phyloP scores from a whole-genome alignment of 2,797 vertebrate species.

The Meriones psammophilus region DNA sequence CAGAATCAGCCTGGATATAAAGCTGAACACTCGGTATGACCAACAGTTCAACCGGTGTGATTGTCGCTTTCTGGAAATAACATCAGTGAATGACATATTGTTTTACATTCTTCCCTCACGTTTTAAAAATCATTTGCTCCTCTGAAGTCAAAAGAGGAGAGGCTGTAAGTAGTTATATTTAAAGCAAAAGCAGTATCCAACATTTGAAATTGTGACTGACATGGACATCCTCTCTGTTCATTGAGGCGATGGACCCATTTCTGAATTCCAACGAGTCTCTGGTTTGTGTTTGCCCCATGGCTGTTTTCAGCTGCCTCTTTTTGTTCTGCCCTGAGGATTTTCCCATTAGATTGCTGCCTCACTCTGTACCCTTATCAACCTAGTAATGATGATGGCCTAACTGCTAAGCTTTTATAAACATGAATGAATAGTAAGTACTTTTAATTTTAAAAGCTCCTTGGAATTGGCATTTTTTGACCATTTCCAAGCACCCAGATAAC shows the following conservation, averaged over 20 bases:
- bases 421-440: constrained; percentile 77
- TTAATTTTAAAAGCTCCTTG: constrained; percentile 79
- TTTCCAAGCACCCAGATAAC: constrained; percentile 76
- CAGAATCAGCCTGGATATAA: constrained; percentile 6
- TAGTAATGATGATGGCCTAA: constrained; percentile 80
- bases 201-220: constrained; percentile 77
- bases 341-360: constrained; percentile 82
- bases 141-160: constrained; percentile 68
- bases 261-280: constrained; percentile 57
- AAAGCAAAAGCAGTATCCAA: constrained; percentile 59
- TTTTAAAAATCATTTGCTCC: constrained; percentile 78
- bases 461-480: constrained; percentile 79
- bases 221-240: constrained; percentile 73
- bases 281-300: constrained; percentile 58
- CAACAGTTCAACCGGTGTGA: constrained; percentile 76
- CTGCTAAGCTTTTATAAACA: constrained; percentile 82
- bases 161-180: constrained; percentile 62
- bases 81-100: constrained; percentile 76
- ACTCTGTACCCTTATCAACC: constrained; percentile 82
- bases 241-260: constrained; percentile 67
- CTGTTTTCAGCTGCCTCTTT: constrained; percentile 75
- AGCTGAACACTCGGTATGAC: constrained; percentile 65
- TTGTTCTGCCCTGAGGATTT: constrained; percentile 64
- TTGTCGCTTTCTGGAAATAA: constrained; percentile 76
- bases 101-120: constrained; percentile 73